These are phyloP conservation scores for Thalpophila matura DNA, from an alignment of 2,888 invertebrate genomes.

Conservation along the genomic window DNA sequence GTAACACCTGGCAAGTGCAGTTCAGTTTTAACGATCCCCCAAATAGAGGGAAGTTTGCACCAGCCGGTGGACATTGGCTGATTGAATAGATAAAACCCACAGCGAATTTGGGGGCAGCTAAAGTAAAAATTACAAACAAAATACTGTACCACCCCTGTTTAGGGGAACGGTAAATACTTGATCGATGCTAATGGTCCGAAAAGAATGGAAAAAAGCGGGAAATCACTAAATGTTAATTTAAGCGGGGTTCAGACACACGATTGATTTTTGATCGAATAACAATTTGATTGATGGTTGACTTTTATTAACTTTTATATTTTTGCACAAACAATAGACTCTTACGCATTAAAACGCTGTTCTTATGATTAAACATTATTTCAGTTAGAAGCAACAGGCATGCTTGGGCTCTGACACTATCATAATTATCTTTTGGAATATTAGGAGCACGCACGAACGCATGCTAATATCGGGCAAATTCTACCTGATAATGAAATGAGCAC, in stretches of 20 bases:
- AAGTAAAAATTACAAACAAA: conserved; percentile 50
- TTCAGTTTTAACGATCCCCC: conserved; percentile 44
- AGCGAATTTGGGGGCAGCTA: conserved; percentile 42
- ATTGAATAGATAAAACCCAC: conserved; percentile 58
- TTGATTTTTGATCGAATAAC: conserved; percentile 45
- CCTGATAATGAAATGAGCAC: too few species aligned
- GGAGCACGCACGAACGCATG: too few species aligned
- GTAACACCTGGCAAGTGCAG: conserved; percentile 54
- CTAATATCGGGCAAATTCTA: too few species aligned
- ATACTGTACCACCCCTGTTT: conserved; percentile 38
- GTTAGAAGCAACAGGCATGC: too few species aligned
- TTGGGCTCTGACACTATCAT: too few species aligned
- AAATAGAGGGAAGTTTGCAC: conserved; percentile 39
- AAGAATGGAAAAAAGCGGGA: conserved; percentile 56
- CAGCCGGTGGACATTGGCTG: conserved; percentile 44
- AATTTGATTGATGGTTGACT: conserved; percentile 42
- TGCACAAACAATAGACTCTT: conserved; percentile 24
- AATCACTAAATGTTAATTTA: conserved; percentile 51
- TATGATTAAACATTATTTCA: not conserved
- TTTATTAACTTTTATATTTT: conserved; percentile 4
- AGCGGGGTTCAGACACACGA: conserved; percentile 21
- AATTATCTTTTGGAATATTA: too few species aligned
- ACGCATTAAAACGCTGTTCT: not conserved
- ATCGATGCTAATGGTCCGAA: conserved; percentile 46
- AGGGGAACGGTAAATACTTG: conserved; percentile 41